Evolutionary conservation across 2,888 invertebrate genomes (phyloP).

Genomic region (Ochropleura plecta): DNA sequence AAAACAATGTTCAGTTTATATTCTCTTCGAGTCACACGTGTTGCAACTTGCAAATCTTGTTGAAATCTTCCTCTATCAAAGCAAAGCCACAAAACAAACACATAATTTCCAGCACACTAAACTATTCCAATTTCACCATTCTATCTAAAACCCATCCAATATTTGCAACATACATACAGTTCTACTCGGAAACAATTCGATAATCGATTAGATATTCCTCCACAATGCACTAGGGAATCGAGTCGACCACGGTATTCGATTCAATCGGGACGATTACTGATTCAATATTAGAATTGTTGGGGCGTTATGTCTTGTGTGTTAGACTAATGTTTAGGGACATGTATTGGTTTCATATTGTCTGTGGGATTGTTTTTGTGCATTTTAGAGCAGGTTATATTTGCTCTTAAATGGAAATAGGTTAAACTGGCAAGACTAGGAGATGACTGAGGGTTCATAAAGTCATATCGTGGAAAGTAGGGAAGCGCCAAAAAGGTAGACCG

Average conservation of each 20-base stretch:
- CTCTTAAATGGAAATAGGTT: background rate
- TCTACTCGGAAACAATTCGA: constrained; percentile 62
- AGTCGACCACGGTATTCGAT: constrained; percentile 58
- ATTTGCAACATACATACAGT: constrained; percentile 59
- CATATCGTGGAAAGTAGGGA: too few species aligned
- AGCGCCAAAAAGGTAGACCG: too few species aligned
- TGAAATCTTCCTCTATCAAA: background rate
- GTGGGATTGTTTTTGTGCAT: constrained; percentile 23
- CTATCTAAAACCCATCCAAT: constrained; percentile 52
- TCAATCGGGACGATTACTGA: constrained; percentile 64
- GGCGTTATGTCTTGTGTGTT: constrained; percentile 44
- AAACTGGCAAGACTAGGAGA: too few species aligned
- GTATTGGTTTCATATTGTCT: constrained; percentile 4
- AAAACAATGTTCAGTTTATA: too few species aligned
- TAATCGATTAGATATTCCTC: constrained; percentile 64
- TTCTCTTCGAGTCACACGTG: too few species aligned
- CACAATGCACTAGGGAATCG: constrained; percentile 55
- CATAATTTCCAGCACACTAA: constrained; percentile 23
- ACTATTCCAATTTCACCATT: constrained; percentile 33
- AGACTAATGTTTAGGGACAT: constrained; percentile 43
- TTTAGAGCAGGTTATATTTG: background rate
- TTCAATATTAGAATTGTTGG: constrained; percentile 61
- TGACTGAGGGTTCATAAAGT: too few species aligned
- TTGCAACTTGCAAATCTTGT: too few species aligned
- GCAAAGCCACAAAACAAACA: constrained; percentile 4